Conservation (phyloP, 2,797 vertebrate species). For the Bradypus variegatus region DNA sequence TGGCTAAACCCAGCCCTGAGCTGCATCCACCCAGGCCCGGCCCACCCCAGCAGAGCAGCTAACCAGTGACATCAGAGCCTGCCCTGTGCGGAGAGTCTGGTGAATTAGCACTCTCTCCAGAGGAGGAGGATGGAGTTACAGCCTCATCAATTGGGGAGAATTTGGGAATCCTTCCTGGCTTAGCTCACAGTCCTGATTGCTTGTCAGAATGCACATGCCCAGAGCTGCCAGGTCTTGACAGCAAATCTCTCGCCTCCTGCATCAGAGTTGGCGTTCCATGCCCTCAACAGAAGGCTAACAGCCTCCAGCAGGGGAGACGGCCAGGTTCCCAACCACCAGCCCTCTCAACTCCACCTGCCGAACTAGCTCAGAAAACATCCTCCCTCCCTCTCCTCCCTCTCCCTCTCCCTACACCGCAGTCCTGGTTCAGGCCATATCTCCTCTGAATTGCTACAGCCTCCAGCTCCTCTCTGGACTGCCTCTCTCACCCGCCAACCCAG, state of each 20-base stretch:
- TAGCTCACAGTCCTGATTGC: neutral
- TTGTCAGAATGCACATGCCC: neutral
- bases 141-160: neutral
- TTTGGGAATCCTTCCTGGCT: slow-evolving; percentile 7
- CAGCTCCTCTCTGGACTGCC: too few relatives aligned
- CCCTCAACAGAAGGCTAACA: neutral
- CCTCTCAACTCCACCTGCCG: neutral
- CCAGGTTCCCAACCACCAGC: neutral
- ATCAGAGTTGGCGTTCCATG: neutral
- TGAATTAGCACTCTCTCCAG: slow-evolving; percentile 56
- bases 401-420: neutral
- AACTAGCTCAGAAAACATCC: neutral
- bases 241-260: neutral
- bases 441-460: neutral
- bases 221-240: neutral
- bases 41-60: neutral
- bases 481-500: neutral
- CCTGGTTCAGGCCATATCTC: neutral
- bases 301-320: neutral
- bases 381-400: neutral
- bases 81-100: slow-evolving; percentile 42
- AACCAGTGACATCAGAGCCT: slow-evolving; percentile 68
- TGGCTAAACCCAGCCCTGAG: slow-evolving; percentile 40
- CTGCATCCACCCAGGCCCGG: neutral
- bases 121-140: slow-evolving; percentile 48